Evolutionary conservation across 1,140 invertebrate species (phyloP).

Genomic region (Popillia japonica): DNA sequence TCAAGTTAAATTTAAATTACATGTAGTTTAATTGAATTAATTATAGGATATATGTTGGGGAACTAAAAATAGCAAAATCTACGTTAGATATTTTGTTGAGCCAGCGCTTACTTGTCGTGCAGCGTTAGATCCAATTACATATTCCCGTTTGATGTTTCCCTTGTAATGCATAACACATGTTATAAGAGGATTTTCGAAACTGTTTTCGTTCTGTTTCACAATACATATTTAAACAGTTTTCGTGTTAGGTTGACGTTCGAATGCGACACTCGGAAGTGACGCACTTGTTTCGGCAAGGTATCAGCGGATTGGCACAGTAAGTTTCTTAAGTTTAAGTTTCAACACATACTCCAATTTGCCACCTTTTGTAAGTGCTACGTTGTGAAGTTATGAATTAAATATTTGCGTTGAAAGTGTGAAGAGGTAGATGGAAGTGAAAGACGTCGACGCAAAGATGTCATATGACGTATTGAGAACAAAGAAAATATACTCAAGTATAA

Average conservation of each 20-base stretch:
- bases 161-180: conserved; percentile 31
- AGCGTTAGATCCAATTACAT: conserved; percentile 24
- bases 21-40: too few species aligned
- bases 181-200: conserved; percentile 33
- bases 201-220: conserved; percentile 18
- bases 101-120: not conserved
- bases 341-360: conserved; percentile 1
- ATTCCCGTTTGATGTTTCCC: conserved; percentile 20
- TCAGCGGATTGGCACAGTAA: conserved; percentile 19
- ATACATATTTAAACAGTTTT: conserved; percentile 30
- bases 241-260: not conserved
- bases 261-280: not conserved
- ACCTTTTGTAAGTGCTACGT: not conserved
- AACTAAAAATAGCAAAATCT: too few species aligned
- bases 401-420: too few species aligned
- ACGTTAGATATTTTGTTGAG: too few species aligned
- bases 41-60: too few species aligned
- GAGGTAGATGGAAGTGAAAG: not conserved
- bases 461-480: not conserved
- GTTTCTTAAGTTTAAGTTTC: conserved; percentile 21
- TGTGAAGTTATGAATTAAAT: too few species aligned
- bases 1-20: too few species aligned
- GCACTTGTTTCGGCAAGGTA: not conserved
- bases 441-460: not conserved
- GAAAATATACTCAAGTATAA: not conserved